Conservation (phyloP, 2,888 invertebrate genomes). For the Chrysolina oricalcia region DNA sequence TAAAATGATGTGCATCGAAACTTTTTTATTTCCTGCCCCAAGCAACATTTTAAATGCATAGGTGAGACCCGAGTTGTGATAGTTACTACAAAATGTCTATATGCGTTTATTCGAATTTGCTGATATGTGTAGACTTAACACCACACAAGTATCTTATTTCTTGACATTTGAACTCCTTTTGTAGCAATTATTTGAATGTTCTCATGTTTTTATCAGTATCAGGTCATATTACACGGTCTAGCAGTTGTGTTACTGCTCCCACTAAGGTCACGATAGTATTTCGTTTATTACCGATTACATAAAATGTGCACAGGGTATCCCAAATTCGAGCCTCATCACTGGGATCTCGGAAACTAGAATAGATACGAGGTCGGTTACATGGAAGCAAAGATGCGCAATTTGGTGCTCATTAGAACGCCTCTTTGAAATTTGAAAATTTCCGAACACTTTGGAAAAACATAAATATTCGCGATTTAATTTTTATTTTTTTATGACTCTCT, state of each 20-base stretch:
- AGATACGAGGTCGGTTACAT: no score
- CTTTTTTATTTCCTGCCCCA: background rate
- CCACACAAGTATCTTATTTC: background rate
- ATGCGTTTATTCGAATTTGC: background rate
- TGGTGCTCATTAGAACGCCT: no score
- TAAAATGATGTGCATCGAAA: conserved; percentile 3
- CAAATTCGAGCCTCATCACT: no score
- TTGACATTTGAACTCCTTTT: background rate
- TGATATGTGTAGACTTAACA: background rate
- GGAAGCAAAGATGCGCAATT: no score
- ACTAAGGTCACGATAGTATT: no score
- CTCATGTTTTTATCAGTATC: background rate
- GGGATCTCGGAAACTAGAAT: no score
- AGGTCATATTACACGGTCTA: background rate
- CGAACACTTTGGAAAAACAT: no score
- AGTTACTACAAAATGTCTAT: background rate
- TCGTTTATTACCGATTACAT: no score
- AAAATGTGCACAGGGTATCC: no score
- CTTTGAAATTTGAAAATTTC: no score
- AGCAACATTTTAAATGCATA: background rate
- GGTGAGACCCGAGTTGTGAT: background rate
- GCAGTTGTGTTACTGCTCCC: background rate
- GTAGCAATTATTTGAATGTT: background rate
- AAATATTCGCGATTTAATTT: no score
- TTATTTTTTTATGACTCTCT: no score